Evolutionary conservation across 2,888 invertebrate genomes (phyloP).

Genomic region (Sialis fuliginosa): DNA sequence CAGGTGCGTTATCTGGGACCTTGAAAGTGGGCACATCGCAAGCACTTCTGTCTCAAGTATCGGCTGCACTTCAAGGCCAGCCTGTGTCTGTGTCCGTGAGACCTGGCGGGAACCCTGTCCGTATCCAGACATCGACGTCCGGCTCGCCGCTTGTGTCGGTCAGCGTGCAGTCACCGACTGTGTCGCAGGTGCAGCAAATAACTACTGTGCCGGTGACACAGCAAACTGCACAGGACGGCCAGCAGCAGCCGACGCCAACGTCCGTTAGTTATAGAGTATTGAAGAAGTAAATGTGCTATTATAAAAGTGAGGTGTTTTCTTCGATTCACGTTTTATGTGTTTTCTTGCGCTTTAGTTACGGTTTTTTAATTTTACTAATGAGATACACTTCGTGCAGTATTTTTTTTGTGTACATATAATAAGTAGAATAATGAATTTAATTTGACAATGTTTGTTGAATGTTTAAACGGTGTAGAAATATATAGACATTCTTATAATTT

Average conservation of each 20-base stretch:
- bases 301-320: neutral
- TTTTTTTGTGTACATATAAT: too few species aligned
- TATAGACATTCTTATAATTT: too few species aligned
- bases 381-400: too few species aligned
- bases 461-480: too few species aligned
- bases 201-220: conserved; percentile 12
- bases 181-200: conserved; percentile 9
- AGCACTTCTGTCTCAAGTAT: conserved; percentile 33
- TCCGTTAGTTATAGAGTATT: conserved; percentile 4
- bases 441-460: too few species aligned
- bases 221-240: neutral
- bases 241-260: neutral
- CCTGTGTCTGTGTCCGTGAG: conserved; percentile 23
- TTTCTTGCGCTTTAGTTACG: neutral
- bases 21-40: conserved; percentile 32
- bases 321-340: neutral
- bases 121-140: conserved; percentile 32
- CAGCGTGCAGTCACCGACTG: conserved; percentile 29
- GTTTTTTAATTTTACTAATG: neutral
- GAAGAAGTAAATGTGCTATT: conserved; percentile 3
- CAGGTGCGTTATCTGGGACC: conserved; percentile 25
- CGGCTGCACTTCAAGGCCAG: conserved; percentile 33
- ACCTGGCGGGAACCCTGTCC: conserved; percentile 38
- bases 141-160: conserved; percentile 33
- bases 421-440: too few species aligned